Conservation (phyloP, 53 echinoderm and acorn worm genomes). For the Apostichopus leukothele region DNA sequence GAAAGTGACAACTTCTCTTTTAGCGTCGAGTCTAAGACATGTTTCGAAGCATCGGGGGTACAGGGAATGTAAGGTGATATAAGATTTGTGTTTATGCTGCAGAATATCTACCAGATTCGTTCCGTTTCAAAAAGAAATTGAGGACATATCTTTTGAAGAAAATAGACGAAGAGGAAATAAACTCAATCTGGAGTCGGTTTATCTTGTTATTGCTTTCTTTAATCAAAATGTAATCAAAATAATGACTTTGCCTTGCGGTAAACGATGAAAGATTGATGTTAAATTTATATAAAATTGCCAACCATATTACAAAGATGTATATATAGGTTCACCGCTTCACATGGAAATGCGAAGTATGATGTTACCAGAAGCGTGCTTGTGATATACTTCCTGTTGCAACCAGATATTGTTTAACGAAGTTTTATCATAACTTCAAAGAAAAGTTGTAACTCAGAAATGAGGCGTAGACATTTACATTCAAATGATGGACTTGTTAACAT, state of each 20-base stretch:
- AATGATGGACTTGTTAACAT: too few relatives aligned
- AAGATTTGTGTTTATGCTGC: conserved; percentile 18
- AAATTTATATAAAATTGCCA: not conserved
- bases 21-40: not conserved
- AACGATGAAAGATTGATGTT: not conserved
- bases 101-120: not conserved
- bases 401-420: too few relatives aligned
- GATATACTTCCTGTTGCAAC: too few relatives aligned
- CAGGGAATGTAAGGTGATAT: conserved; percentile 22
- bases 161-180: not conserved
- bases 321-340: too few relatives aligned
- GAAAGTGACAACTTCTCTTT: conserved; percentile 4
- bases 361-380: too few relatives aligned
- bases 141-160: conserved; percentile 3
- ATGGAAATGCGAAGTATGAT: too few relatives aligned
- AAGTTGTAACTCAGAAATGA: too few relatives aligned
- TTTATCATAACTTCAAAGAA: too few relatives aligned
- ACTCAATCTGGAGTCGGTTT: not conserved
- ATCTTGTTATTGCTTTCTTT: not conserved
- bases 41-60: not conserved
- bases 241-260: not conserved
- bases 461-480: too few relatives aligned
- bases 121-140: not conserved
- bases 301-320: not conserved
- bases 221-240: conserved; percentile 3